These are phyloP conservation scores for Mus caroli DNA, from an alignment of 2,797 vertebrate genomes.

Conservation along the genomic window DNA sequence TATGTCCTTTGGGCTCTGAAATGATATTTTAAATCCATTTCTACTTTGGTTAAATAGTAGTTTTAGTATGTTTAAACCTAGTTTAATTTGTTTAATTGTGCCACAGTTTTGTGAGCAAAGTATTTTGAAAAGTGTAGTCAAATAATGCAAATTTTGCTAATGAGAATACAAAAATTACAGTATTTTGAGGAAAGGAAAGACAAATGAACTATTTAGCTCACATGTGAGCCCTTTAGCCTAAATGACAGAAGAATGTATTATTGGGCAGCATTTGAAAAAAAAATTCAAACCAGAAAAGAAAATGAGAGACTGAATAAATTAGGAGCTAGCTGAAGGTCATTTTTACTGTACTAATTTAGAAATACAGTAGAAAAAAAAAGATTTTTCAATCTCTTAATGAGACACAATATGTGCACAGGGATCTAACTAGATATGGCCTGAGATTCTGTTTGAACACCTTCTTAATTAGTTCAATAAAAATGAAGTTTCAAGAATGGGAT, in stretches of 20 bases:
- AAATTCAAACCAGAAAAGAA: constrained; percentile 17
- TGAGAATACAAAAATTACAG: not conserved
- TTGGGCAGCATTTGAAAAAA: not conserved
- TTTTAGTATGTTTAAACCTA: not conserved
- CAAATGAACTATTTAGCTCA: not conserved
- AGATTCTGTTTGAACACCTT: constrained; percentile 77
- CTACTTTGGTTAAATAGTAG: not conserved
- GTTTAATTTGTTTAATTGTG: not conserved
- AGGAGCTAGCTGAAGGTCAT: constrained; percentile 72
- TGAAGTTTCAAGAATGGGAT: constrained; percentile 75
- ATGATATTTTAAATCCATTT: not conserved
- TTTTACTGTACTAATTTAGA: constrained; percentile 74
- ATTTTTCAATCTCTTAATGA: constrained; percentile 61
- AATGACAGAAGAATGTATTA: not conserved
- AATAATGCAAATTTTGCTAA: not conserved
- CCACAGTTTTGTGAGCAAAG: not conserved
- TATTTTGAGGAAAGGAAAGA: not conserved
- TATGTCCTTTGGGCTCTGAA: too few species aligned
- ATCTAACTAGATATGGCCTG: constrained; percentile 58
- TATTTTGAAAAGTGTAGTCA: not conserved
- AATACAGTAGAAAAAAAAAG: constrained; percentile 18
- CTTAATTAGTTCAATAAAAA: constrained; percentile 80
- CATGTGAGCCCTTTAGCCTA: not conserved
- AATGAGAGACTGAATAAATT: constrained; percentile 58
- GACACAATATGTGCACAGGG: constrained; percentile 57